Evolutionary conservation across 2,113 vertebrate species (phyloP), one percentile per base, ranked within the genome.

Genomic region (Entelurus aequoreus): DNA sequence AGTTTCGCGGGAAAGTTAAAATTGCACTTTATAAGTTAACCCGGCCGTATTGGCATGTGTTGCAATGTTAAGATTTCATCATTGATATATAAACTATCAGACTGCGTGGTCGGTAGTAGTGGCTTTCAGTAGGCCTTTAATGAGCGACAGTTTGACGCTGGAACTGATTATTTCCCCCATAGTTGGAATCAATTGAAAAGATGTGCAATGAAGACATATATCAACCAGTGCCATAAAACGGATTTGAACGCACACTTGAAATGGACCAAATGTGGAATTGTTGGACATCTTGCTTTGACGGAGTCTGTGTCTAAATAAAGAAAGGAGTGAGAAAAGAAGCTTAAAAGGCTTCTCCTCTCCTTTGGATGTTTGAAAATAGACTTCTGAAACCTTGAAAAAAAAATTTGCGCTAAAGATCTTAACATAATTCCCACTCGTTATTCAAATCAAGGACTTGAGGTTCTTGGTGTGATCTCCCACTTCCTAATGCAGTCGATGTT

Each of bases 281-380:
- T 10, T 16, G 40, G n/a, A 21, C 38, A 21, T 42, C 11, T 44
- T 44, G 64, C 74, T 75, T 77, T 70, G 78, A 84, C 81, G 76
- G 79, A 80, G 77, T 77, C 76, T 69, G 63, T 44, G 49, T 73
- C 78, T 81, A 77, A 83, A 84, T 80, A 74, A 76, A 80, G 79
- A 86, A 79, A 71, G 84, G 80, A 60, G 78, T 78, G 69, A 80
- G 80, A 85, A 83, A 84, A 83, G 65, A 73, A 77, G 83, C 79
- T 84, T 81, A 79, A 68, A 67, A 77, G 82, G 81, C 81, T 82
- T 79, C 65, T 78, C 66, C 79, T 83, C 76, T 74, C 74, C 38
- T 83, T 84, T 83, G 74, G 74, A 71, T 84, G 73, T 86, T 79
- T 81, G 81, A 85, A 87, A 83, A 80, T 80, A 77, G 80, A 83